Evolutionary conservation across 2,888 invertebrate genomes (phyloP), one percentile per base, ranked within the genome.

Genomic region (Ectemnius continuus): DNA sequence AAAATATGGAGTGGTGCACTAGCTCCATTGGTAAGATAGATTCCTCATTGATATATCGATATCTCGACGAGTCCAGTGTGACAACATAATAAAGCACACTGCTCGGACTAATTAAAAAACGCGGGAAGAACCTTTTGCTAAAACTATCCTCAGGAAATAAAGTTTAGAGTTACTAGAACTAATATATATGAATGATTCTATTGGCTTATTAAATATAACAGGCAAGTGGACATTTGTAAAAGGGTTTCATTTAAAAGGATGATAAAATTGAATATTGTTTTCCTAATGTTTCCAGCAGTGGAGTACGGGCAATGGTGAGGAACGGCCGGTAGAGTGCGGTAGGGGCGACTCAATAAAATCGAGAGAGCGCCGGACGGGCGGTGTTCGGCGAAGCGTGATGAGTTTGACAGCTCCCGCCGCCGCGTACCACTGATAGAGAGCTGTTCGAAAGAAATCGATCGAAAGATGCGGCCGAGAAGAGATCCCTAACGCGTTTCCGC

Each of bases 381-480:
- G 83, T 79, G 83, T 76, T 83, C 81, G 72, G 79, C 83, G 71
- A 76, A 81, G 83, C 77, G 82, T 78, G 85, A 85, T 85, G 88
- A 84, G 85, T 87, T 87, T 87, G 89, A 88, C 87, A 86, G 85
- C 65, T 65, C 69, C 80, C 69, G 36, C 80, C 69, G 36, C 36
- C 36, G 66, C 72, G 79, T 73, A 74, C 36, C 36, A 36, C 65
- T 72, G 74, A 73, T 61, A 61, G 70, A 61, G 36, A 66, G 61
- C 70, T 65, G 47, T 14, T 45, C 11, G 61, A 66, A 48, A 61
- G 48, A 69, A 63, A 77, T 68, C 67, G 70, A 77, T 70, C 59
- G 65, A 46, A 20, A 75, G 79, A 81, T 84, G 80, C 76, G 79
- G 57, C 59, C 58, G 64, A 74, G 59, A 66, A 69, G 67, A 74